Evolutionary conservation across 1,140 invertebrate species (phyloP).

Genomic region (Calephelis virginiensis): DNA sequence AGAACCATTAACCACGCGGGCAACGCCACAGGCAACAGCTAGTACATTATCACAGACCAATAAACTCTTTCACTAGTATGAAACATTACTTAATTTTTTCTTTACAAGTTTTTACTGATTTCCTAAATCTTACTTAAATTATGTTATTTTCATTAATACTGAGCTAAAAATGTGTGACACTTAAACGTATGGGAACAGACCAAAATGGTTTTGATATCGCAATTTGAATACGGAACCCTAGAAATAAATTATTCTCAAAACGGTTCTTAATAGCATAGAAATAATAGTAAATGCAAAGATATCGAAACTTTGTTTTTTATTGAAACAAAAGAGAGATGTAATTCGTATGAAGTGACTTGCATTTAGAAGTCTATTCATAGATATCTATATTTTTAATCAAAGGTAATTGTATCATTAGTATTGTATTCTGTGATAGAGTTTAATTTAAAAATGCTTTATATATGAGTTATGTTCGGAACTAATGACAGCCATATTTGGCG

Average conservation of each 20-base stretch:
- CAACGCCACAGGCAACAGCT: too few relatives aligned
- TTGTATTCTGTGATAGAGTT: slow-evolving; percentile 42
- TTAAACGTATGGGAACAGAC: too few relatives aligned
- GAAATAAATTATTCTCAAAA: neutral
- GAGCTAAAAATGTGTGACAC: too few relatives aligned
- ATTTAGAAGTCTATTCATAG: slow-evolving; percentile 51
- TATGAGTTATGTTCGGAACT: slow-evolving; percentile 28
- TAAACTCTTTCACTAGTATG: too few relatives aligned
- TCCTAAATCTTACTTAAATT: too few relatives aligned
- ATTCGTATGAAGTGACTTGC: slow-evolving; percentile 75
- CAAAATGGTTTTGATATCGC: too few relatives aligned
- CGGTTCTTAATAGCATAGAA: slow-evolving; percentile 1
- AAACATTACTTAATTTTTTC: too few relatives aligned
- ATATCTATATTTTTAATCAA: slow-evolving; percentile 52
- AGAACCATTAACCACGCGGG: too few relatives aligned
- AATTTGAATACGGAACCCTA: too few relatives aligned
- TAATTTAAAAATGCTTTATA: slow-evolving; percentile 42
- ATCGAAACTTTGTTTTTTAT: slow-evolving; percentile 46
- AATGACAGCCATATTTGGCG: slow-evolving; percentile 46
- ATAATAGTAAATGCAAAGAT: slow-evolving; percentile 4
- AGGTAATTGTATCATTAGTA: slow-evolving; percentile 66
- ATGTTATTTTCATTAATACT: too few relatives aligned
- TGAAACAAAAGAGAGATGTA: slow-evolving; percentile 66
- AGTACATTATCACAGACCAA: too few relatives aligned
- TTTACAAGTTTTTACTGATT: too few relatives aligned